Conservation (phyloP, 2,113 vertebrate species). For the Actinemys pallida region DNA sequence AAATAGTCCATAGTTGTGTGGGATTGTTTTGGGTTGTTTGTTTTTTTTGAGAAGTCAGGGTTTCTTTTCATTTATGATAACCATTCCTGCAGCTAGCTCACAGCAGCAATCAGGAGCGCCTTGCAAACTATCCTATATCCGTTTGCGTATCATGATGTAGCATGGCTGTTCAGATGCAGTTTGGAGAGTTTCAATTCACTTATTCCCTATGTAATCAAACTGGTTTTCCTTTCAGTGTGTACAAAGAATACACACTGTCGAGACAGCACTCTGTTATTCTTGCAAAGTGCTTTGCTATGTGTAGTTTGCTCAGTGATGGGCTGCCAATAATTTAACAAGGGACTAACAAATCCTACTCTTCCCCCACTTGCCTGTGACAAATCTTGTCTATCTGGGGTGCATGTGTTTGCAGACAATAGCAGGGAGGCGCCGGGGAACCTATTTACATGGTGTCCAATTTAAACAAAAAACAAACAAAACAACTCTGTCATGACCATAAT, state of each 20-base stretch:
- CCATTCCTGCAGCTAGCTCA: too few species aligned
- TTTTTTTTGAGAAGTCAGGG: too few species aligned
- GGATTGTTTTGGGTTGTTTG: too few species aligned
- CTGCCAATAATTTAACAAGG: neutral
- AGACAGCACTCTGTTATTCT: neutral
- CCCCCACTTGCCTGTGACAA: neutral
- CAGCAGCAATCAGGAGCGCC: too few species aligned
- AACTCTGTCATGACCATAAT: neutral
- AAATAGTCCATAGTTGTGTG: too few species aligned
- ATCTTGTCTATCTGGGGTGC: neutral
- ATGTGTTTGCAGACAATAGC: neutral
- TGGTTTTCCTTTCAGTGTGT: too few species aligned
- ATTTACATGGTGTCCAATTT: neutral
- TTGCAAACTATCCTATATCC: too few species aligned
- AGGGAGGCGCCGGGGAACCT: neutral
- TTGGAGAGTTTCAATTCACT: fast-evolving
- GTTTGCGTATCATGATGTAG: too few species aligned
- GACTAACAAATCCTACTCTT: neutral
- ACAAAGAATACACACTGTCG: neutral
- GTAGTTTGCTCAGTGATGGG: neutral
- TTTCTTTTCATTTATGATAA: too few species aligned
- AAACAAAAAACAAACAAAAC: neutral
- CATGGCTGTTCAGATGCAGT: neutral
- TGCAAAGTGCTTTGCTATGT: neutral
- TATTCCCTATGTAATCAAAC: neutral